phyloP scores from a whole-genome alignment of 2,888 invertebrate species.

The Terebella lapidaria region DNA sequence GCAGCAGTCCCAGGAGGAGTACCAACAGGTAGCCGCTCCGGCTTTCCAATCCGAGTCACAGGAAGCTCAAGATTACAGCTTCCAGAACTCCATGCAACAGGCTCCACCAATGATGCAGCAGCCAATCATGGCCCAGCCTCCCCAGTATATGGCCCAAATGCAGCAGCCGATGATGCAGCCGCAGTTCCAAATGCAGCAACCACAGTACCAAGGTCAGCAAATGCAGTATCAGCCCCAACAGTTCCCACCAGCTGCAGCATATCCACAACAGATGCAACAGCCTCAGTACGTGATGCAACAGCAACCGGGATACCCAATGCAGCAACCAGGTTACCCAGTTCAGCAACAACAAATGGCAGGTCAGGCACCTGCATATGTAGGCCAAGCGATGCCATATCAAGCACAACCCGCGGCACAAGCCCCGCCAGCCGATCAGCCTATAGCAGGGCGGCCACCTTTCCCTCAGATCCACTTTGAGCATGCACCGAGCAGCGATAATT shows the following conservation, averaged over 20 bases:
- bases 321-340: not conserved
- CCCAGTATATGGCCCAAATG: not conserved
- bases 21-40: not conserved
- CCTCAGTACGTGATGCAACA: not conserved
- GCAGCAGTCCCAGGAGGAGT: too few relatives aligned
- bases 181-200: not conserved
- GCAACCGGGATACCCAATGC: not conserved
- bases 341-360: not conserved
- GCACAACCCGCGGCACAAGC: not conserved
- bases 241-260: not conserved
- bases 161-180: not conserved
- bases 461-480: not conserved
- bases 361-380: not conserved
- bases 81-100: not conserved
- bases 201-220: not conserved
- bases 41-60: too few relatives aligned
- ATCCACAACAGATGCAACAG: not conserved
- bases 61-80: too few relatives aligned
- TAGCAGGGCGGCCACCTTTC: not conserved
- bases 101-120: not conserved
- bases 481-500: not conserved
- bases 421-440: not conserved
- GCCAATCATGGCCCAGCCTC: not conserved
- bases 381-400: not conserved
- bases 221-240: not conserved